Evolutionary conservation across 2,888 invertebrate species (phyloP), one percentile per base, ranked within the genome.

Genomic region (Patella caerulea): DNA sequence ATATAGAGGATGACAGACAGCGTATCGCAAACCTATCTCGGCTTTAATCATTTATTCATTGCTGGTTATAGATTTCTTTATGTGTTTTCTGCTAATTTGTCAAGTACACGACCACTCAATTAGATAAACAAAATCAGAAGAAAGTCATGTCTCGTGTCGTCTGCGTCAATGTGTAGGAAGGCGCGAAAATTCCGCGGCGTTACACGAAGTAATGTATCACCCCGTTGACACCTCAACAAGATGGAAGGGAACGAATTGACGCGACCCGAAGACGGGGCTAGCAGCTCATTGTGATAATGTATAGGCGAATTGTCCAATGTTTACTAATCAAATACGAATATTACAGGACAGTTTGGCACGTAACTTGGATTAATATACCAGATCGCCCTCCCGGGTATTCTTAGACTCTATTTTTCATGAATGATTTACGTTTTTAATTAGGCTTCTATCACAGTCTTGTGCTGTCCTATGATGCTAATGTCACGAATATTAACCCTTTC

Each of bases 31-130:
- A 34, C 34, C 34, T 34, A 34, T 34, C 34, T 34, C 34, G 34
- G 7, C 34, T 34, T 34, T 4, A 65, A 65, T 65, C 19, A 65
- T 65, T 65, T 65, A 65, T 65, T 65, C 65, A 65, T 65, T 19
- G 65, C n/a, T 65, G 65, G 24, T 65, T 65, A 65, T 65, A 65
- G 65, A 65, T 65, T 65, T 65, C 65, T 65, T 65, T 65, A 65
- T 65, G 65, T 65, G 24, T 24, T 65, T 65, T 14, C 65, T 24
- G 19, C 65, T 65, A 65, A 65, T 65, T 65, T 65, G 65, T 65
- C 65, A 65, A 65, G 65, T 65, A 65, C 65, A 65, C 65, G 65
- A 65, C 65, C 65, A 65, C 65, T 65, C 65, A 65, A 65, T 65
- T 65, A 65, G 65, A 65, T 65, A 65, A 65, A 65, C 65, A 65